Evolutionary conservation across 37 sponge, comb jelly and placozoan species (phyloP), one percentile per base, ranked within the genome.

Genomic region (Hormiphora californensis): DNA sequence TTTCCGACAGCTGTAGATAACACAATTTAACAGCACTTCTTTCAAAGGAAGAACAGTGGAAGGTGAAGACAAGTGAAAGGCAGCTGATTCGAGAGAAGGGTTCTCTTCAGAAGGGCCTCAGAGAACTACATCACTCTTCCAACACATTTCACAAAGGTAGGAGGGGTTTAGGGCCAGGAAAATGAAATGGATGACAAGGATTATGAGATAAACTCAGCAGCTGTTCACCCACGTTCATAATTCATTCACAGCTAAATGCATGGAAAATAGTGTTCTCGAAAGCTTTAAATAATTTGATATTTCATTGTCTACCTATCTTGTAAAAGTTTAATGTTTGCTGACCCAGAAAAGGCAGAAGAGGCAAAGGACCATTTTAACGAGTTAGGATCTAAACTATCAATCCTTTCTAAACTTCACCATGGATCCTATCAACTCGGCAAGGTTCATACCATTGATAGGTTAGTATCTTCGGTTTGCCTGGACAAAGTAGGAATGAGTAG

Each of bases 351-450:
- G 25, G 12, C 27, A 4, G 81, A 73, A 30, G 81, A 73, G 4
- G 41, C 81, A 40, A 73, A 73, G 46, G 81, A 73, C 4, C 81
- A 73, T 17, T 73, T 73, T 33, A 73, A 73, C 35, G 81, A 73
- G 25, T 46, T 73, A 21, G 46, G 43, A 28, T 46, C 40, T 23
- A 73, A 73, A 46, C 40, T 73, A 21, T 43, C 40, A 23, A 36
- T 33, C 5, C 81, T 73, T 4, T 73, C 81, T 3, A 73, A 73
- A 28, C 81, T 73, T 8, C 81, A 73, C 25, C 38, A 33, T 5
- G 46, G 81, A 8, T 73, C 81, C n/a, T 73, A 73, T 21, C 81
- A 73, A 36, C 46, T 73, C 25, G 43, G 81, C 81, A 73, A 73
- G 23, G 46, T 43, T 0, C 40, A 73, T 46, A 73, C 81, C 3